Base-by-base conservation (phyloP, 2,888 invertebrate genomes). In the Tubiluchus corallicola region DNA sequence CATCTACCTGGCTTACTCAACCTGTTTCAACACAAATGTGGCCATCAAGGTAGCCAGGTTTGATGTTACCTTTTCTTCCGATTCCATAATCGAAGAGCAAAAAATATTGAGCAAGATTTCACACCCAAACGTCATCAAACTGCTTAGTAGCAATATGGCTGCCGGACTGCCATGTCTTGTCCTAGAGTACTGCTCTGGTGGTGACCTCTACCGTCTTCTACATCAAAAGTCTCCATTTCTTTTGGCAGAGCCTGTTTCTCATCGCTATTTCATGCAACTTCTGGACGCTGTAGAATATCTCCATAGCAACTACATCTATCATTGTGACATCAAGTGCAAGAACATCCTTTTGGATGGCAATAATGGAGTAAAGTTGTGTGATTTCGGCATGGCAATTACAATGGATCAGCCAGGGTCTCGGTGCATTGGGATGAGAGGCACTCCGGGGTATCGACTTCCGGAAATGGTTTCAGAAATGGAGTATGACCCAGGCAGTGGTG, bases 211-310 rank as follows among this genome's bases (percentile, higher is more conserved):
- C n/a, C 9, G n/a, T 29, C 29, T 29, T 9, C 29, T 29, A n/a
- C 29, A 29, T 29, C 29, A 29, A n/a, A 29, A 29, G n/a, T 29
- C 29, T 29, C 29, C 29, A 29, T 29, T 9, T 29, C 9, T 29
- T 29, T n/a, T 29, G 9, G 29, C n/a, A 9, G 29, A 29, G n/a
- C 9, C 29, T n/a, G 29, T 29, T 29, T 9, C 29, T n/a, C 29
- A n/a, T n/a, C 29, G 29, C n/a, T 29, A 29, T 29, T 29, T 29
- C 29, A 9, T 29, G 29, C 29, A 29, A 29, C 29, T 29, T 29
- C 29, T 29, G n/a, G 9, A 29, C 29, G 29, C 29, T 29, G 9
- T 29, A 9, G 29, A 9, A 9, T 29, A 29, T n/a, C n/a, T 29
- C 9, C 29, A 29, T n/a, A n/a, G n/a, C 29, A 29, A 29, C n/a